phyloP scores from a whole-genome alignment of 2,113 vertebrate genomes.

The Rhinoderma darwinii region DNA sequence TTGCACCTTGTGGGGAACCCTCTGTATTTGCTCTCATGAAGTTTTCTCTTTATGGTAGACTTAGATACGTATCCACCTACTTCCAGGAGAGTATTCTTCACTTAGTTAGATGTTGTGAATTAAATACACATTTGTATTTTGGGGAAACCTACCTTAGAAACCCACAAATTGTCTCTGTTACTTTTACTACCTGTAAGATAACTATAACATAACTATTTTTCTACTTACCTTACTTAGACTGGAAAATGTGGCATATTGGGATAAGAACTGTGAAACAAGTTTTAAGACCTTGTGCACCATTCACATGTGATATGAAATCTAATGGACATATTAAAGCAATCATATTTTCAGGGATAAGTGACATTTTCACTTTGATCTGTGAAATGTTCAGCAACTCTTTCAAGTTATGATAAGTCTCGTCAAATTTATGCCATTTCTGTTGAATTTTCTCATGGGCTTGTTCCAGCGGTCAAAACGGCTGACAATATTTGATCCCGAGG shows the following conservation, averaged over 20 bases:
- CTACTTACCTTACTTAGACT: no score
- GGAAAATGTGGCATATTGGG: not conserved
- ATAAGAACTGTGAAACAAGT: not conserved
- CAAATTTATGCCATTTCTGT: not conserved
- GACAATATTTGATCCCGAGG: not conserved
- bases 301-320: not conserved
- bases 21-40: no score
- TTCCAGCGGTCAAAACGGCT: not conserved
- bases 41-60: no score
- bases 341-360: not conserved
- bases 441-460: not conserved
- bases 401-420: not conserved
- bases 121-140: no score
- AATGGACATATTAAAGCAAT: not conserved
- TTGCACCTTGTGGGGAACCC: no score
- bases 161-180: no score
- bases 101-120: no score
- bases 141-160: no score
- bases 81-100: no score
- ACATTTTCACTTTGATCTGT: conserved; percentile 11
- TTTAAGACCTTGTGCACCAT: not conserved
- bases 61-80: no score
- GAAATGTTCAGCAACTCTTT: not conserved
- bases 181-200: no score
- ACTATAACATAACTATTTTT: no score